These are phyloP conservation scores for Protomyctophum bolini DNA, from an alignment of 2,113 vertebrate genomes.

Conservation along the genomic window DNA sequence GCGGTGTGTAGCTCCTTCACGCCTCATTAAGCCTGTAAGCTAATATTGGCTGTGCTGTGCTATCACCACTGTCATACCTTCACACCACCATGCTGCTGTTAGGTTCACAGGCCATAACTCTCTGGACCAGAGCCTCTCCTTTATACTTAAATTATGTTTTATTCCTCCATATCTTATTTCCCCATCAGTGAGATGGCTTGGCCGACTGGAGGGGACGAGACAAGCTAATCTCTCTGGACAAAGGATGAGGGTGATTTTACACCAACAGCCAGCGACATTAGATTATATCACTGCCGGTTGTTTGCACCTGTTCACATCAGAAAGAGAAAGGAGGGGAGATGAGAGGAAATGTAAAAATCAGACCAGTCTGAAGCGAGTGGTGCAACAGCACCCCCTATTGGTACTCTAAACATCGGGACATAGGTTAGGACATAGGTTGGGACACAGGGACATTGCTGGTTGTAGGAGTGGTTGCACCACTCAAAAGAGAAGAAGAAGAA, in stretches of 20 bases:
- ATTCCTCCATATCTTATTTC: neutral
- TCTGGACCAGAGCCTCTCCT: constrained; percentile 2
- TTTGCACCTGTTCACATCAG: no score
- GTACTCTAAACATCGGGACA: no score
- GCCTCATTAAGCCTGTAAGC: constrained; percentile 56
- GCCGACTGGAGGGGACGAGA: constrained; percentile 1
- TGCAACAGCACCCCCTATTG: no score
- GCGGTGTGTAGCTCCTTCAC: constrained; percentile 40
- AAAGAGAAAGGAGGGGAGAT: neutral
- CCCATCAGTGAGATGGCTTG: neutral
- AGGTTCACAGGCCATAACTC: constrained; percentile 13
- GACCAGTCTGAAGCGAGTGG: no score
- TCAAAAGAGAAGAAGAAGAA: no score
- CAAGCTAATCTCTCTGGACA: neutral
- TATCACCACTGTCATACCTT: constrained; percentile 28
- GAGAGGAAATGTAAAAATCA: neutral
- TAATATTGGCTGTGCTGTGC: constrained; percentile 39
- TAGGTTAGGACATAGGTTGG: no score
- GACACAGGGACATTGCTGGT: no score
- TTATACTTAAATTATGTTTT: neutral
- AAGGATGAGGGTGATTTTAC: neutral
- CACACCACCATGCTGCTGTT: constrained; percentile 19
- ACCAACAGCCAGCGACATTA: no score
- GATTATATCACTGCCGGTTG: no score
- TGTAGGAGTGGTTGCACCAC: no score